Conservation (phyloP, 2,797 vertebrate species). For the Anisognathus igniventris region DNA sequence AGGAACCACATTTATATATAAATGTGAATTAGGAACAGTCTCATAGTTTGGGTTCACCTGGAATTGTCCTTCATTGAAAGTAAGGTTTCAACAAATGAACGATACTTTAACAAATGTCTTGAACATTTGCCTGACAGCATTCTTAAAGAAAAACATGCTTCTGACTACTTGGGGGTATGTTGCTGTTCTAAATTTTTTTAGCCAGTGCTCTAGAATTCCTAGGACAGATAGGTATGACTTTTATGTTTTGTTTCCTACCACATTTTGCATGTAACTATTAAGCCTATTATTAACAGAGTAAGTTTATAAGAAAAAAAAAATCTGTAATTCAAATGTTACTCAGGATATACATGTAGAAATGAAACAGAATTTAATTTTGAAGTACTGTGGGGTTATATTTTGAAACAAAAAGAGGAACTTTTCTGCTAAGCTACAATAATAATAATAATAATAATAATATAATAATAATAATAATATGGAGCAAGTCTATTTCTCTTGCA, state of each 20-base stretch:
- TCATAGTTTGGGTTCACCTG: background rate
- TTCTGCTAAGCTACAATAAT: background rate
- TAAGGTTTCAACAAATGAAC: constrained; percentile 5
- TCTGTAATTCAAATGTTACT: background rate
- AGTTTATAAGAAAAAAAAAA: background rate
- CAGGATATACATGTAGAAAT: background rate
- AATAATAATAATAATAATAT: background rate
- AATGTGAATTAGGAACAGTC: background rate
- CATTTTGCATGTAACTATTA: background rate
- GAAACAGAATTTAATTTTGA: background rate
- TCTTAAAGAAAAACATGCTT: constrained; percentile 44
- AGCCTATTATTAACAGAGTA: background rate
- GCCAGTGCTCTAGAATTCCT: constrained; percentile 34
- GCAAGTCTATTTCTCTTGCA: background rate
- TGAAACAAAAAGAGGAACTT: background rate
- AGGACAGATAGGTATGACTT: background rate
- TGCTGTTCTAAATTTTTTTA: constrained; percentile 55
- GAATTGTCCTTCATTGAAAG: constrained; percentile 30
- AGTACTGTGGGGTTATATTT: background rate
- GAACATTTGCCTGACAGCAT: background rate
- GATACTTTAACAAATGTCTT: constrained; percentile 41
- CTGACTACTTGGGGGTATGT: constrained; percentile 12
- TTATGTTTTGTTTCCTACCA: background rate
- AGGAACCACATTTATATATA: background rate
- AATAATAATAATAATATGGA: background rate